Evolutionary conservation across 2,888 invertebrate species (phyloP).

Genomic region (Augochlorella aurata): DNA sequence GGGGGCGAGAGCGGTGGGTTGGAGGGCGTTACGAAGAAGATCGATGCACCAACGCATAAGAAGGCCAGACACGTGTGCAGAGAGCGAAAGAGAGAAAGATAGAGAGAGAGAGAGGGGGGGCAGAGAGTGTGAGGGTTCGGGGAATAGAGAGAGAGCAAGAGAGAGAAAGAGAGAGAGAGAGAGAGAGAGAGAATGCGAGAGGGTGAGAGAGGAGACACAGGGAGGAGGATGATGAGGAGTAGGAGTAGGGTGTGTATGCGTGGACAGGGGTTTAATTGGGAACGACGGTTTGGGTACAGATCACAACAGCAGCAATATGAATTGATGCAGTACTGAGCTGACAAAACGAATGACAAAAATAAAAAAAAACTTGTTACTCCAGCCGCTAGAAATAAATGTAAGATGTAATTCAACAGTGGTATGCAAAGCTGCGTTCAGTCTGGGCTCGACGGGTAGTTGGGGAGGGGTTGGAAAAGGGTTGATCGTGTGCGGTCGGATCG

Average conservation of each 20-base stretch:
- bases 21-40: constrained; percentile 27
- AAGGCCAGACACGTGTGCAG: constrained; percentile 15
- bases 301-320: constrained; percentile 81
- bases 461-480: constrained; percentile 11
- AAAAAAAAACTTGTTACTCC: constrained; percentile 68
- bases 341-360: constrained; percentile 65
- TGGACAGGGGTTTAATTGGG: constrained; percentile 42
- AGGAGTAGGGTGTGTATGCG: constrained; percentile 20
- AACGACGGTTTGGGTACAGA: constrained; percentile 64
- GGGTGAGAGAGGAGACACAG: constrained; percentile 1
- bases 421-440: constrained; percentile 54
- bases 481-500: constrained; percentile 7
- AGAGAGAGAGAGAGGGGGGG: neutral
- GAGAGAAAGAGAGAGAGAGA: neutral
- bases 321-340: constrained; percentile 80
- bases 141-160: neutral
- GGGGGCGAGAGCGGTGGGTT: neutral
- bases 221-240: neutral
- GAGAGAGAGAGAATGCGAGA: neutral
- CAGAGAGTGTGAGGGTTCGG: neutral
- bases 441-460: constrained; percentile 49
- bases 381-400: constrained; percentile 72
- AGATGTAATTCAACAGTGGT: constrained; percentile 59
- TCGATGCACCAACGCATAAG: constrained; percentile 42
- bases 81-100: neutral